These are phyloP conservation scores for Drosophila quasianomalipes DNA, from an alignment of 2,888 invertebrate species.

Conservation along the genomic window DNA sequence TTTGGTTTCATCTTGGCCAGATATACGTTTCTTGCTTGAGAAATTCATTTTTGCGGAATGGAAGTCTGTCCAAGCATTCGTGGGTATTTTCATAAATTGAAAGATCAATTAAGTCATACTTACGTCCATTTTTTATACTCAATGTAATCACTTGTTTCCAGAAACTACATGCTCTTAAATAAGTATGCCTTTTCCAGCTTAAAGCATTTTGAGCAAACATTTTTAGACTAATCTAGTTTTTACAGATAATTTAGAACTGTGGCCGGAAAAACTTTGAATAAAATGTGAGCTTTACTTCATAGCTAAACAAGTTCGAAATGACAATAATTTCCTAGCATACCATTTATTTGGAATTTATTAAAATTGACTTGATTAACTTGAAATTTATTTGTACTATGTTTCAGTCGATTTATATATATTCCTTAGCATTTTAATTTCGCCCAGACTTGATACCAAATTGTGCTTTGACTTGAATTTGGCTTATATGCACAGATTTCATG, in stretches of 20 bases:
- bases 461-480: no score
- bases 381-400: not conserved
- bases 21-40: not conserved
- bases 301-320: not conserved
- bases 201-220: constrained; percentile 56
- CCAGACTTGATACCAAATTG: not conserved
- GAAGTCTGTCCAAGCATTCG: not conserved
- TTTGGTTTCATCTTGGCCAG: not conserved
- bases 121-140: not conserved
- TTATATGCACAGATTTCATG: not conserved
- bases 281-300: not conserved
- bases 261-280: constrained; percentile 21
- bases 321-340: constrained; percentile 16
- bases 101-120: not conserved
- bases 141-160: constrained; percentile 19
- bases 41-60: not conserved
- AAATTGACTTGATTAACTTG: not conserved
- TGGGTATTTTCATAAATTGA: not conserved
- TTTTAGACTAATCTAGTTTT: constrained; percentile 18
- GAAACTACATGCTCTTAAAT: constrained; percentile 25
- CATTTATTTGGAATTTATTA: not conserved
- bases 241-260: not conserved
- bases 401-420: not conserved
- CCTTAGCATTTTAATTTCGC: not conserved
- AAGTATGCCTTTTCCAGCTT: constrained; percentile 34